These are phyloP conservation scores for Kryptolebias marmoratus DNA, from an alignment of 2,113 vertebrate genomes.

Conservation along the genomic window DNA sequence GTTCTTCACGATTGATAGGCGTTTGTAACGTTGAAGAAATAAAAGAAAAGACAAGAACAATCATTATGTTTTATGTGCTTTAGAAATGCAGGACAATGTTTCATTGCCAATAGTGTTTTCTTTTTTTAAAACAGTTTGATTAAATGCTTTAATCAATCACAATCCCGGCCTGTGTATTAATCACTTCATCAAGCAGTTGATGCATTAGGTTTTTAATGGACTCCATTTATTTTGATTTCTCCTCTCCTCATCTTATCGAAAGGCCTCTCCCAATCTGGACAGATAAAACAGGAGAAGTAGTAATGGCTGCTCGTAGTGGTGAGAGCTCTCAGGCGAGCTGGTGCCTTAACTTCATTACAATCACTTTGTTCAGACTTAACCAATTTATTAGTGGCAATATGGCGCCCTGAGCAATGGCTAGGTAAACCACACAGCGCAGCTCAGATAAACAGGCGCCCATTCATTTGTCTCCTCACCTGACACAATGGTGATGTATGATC, in stretches of 20 bases:
- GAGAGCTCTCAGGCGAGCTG: slow-evolving; percentile 82
- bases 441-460: slow-evolving; percentile 96
- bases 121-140: slow-evolving; percentile 97
- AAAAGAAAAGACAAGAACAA: slow-evolving; percentile 25
- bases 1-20: slow-evolving; percentile 12
- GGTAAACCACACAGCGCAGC: slow-evolving; percentile 90
- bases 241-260: slow-evolving; percentile 96
- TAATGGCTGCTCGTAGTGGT: slow-evolving; percentile 61
- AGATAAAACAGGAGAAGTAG: slow-evolving; percentile 86
- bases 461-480: slow-evolving; percentile 97
- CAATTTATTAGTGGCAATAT: slow-evolving; percentile 95
- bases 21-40: slow-evolving; percentile 16
- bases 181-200: slow-evolving; percentile 99
- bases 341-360: slow-evolving; percentile 90
- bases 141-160: slow-evolving; percentile 99
- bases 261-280: slow-evolving; percentile 92
- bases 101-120: slow-evolving; percentile 89
- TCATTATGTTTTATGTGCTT: slow-evolving; percentile 59
- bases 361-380: slow-evolving; percentile 84
- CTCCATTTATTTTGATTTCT: slow-evolving; percentile 99
- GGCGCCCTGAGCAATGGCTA: slow-evolving; percentile 84
- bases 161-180: slow-evolving; percentile 97
- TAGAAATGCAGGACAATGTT: slow-evolving; percentile 85
- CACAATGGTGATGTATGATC: slow-evolving; percentile 94
- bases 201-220: slow-evolving; percentile 99